phyloP scores from a whole-genome alignment of 2,888 invertebrate species.

The Saturnia pavonia region DNA sequence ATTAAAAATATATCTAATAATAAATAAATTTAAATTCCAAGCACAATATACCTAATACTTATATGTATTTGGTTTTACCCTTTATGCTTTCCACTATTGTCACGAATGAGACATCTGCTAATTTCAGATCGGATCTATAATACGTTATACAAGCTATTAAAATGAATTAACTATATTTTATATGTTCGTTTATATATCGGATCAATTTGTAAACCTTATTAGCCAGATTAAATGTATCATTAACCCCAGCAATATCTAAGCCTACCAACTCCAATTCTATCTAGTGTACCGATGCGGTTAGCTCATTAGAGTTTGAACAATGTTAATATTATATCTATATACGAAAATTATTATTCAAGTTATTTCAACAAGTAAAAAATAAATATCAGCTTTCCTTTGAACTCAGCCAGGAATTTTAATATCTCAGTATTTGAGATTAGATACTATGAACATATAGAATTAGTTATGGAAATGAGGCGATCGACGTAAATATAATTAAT shows the following conservation, averaged over 20 bases:
- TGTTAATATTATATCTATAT: background rate
- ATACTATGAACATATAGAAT: conserved; percentile 49
- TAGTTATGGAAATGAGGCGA: conserved; percentile 62
- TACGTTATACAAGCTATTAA: too few species aligned
- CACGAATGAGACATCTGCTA: too few species aligned
- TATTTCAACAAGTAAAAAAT: background rate
- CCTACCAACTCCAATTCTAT: background rate
- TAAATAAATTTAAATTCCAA: too few species aligned
- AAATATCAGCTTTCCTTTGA: conserved; percentile 19
- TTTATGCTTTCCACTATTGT: too few species aligned
- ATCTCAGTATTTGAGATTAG: conserved; percentile 33
- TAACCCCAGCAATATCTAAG: background rate
- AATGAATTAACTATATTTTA: too few species aligned
- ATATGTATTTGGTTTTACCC: too few species aligned
- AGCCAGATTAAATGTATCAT: background rate
- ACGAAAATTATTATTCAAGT: background rate
- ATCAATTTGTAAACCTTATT: background rate
- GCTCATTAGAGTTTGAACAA: background rate
- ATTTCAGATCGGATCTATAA: too few species aligned
- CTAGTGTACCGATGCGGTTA: background rate
- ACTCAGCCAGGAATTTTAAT: conserved; percentile 22
- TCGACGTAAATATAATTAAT: conserved; percentile 64
- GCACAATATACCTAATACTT: too few species aligned
- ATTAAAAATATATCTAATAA: background rate
- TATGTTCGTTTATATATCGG: too few species aligned